Evolutionary conservation across 2,797 vertebrate genomes (phyloP).

Genomic region (Allobates femoralis): DNA sequence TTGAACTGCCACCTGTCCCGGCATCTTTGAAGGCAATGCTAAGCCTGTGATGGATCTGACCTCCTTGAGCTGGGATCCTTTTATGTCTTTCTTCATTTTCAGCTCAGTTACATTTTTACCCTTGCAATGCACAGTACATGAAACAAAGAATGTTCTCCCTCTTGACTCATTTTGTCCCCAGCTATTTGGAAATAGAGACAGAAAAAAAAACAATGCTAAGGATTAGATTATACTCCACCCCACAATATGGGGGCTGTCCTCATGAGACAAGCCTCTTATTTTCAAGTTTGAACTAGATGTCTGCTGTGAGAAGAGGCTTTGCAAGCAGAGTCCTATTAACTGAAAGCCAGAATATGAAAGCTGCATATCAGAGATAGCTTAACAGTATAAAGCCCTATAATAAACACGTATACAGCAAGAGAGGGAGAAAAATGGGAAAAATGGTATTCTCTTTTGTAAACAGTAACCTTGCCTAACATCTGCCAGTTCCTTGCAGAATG

Average conservation of each 20-base stretch:
- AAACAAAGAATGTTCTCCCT: conserved; percentile 83
- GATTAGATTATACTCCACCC: conserved; percentile 81
- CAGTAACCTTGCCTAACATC: conserved; percentile 44
- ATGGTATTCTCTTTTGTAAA: conserved; percentile 39
- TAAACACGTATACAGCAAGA: conserved; percentile 69
- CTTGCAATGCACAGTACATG: conserved; percentile 75
- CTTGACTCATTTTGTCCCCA: conserved; percentile 78
- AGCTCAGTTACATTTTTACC: conserved; percentile 88
- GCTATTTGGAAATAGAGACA: conserved; percentile 75
- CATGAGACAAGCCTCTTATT: conserved; percentile 80
- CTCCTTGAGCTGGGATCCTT: conserved; percentile 95
- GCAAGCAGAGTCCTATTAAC: conserved; percentile 71
- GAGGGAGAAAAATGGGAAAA: conserved; percentile 56
- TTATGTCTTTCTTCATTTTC: conserved; percentile 98
- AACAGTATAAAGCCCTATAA: conserved; percentile 71
- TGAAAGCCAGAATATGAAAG: conserved; percentile 76
- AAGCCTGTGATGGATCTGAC: conserved; percentile 98
- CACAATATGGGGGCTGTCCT: conserved; percentile 74
- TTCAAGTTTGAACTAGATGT: conserved; percentile 75
- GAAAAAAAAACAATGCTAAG: conserved; percentile 79
- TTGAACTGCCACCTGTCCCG: conserved; percentile 99
- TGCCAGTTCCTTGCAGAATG: background rate
- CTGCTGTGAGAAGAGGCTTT: conserved; percentile 69
- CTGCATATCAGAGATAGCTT: conserved; percentile 78
- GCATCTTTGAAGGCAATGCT: conserved; percentile 97